These are phyloP conservation scores for Macroglossus sobrinus DNA, from an alignment of 2,113 vertebrate genomes.

Conservation along the genomic window DNA sequence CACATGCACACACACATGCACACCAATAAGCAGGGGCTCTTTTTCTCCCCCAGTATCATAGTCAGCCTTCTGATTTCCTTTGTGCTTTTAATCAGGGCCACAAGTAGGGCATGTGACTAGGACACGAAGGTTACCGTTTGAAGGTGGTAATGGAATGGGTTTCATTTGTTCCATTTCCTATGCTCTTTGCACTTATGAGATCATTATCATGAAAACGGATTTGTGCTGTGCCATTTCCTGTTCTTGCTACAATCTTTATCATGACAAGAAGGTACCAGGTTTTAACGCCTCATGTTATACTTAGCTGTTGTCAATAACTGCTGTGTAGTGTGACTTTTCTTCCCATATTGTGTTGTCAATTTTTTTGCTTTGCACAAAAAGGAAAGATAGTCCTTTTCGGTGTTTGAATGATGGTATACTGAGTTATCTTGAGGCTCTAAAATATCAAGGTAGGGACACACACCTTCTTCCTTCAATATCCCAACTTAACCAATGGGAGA, in stretches of 20 bases:
- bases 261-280: constrained; percentile 78
- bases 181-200: constrained; percentile 75
- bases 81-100: constrained; percentile 36
- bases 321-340: constrained; percentile 43
- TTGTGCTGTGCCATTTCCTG: constrained; percentile 79
- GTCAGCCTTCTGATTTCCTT: constrained; percentile 25
- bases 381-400: background rate
- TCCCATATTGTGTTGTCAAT: background rate
- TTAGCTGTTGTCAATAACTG: constrained; percentile 73
- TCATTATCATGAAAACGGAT: constrained; percentile 78
- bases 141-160: constrained; percentile 73
- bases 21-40: background rate
- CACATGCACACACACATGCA: background rate
- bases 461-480: background rate
- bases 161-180: constrained; percentile 78
- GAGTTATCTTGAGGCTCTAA: background rate
- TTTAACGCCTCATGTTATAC: constrained; percentile 73
- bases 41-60: background rate
- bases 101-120: constrained; percentile 52
- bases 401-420: background rate
- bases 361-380: background rate
- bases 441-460: background rate
- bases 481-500: background rate
- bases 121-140: constrained; percentile 62
- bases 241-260: constrained; percentile 76